Evolutionary conservation across 2,113 vertebrate species (phyloP).

Genomic region (Caranx ignobilis): DNA sequence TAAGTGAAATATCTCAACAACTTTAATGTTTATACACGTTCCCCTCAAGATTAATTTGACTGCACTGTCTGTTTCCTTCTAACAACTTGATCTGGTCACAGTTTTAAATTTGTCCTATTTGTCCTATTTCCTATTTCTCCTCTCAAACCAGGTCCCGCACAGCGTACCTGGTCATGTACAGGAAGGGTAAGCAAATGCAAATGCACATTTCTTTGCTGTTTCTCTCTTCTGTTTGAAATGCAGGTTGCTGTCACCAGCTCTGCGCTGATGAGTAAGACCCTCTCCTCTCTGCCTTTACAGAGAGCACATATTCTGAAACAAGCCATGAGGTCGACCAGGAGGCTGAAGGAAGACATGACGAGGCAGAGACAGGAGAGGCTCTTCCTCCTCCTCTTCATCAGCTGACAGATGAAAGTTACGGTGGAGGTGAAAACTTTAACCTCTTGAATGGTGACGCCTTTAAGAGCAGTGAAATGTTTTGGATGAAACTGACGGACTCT

Average conservation of each 20-base stretch:
- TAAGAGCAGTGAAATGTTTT: background rate
- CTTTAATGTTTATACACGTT: too few relatives aligned
- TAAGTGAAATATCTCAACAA: too few relatives aligned
- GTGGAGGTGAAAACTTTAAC: background rate
- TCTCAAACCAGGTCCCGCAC: conserved; percentile 31
- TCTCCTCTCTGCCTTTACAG: background rate
- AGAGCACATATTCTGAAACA: background rate
- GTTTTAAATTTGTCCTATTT: too few relatives aligned
- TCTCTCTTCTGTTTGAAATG: too few relatives aligned
- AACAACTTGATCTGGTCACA: too few relatives aligned
- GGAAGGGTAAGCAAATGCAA: conserved; percentile 29
- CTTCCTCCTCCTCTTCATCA: background rate
- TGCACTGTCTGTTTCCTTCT: too few relatives aligned
- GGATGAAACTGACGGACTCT: fast-evolving
- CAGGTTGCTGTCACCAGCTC: background rate
- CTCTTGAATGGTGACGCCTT: background rate
- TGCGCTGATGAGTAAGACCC: background rate
- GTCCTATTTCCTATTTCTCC: too few relatives aligned
- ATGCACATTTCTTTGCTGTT: too few relatives aligned
- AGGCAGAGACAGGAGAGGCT: background rate
- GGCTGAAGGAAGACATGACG: background rate
- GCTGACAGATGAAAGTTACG: background rate
- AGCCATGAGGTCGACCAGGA: fast-evolving
- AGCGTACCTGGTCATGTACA: conserved; percentile 75
- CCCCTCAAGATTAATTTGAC: too few relatives aligned